phyloP scores from a whole-genome alignment of 2,888 invertebrate genomes.

The Thalpophila matura region DNA sequence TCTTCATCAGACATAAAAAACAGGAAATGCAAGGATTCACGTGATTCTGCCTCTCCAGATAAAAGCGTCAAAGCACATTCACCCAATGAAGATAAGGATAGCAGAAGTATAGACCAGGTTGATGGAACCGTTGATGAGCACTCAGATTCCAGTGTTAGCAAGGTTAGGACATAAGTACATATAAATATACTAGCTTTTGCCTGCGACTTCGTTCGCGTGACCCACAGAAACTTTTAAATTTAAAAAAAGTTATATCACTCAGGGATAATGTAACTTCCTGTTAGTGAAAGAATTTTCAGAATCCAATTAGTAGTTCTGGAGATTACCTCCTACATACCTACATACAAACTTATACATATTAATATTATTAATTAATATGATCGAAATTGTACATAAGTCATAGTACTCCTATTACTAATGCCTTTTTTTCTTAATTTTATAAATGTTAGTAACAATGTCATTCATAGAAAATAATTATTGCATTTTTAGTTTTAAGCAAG shows the following conservation, averaged over 20 bases:
- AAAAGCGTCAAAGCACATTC: slow-evolving; percentile 40
- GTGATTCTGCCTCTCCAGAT: slow-evolving; percentile 36
- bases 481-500: slow-evolving; percentile 41
- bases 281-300: too few relatives aligned
- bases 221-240: too few relatives aligned
- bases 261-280: too few relatives aligned
- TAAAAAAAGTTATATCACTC: too few relatives aligned
- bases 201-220: too few relatives aligned
- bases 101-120: slow-evolving; percentile 42
- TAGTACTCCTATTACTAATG: slow-evolving; percentile 25
- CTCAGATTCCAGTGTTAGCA: slow-evolving; percentile 76
- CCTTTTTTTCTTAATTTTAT: slow-evolving; percentile 12
- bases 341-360: too few relatives aligned
- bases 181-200: slow-evolving; percentile 32
- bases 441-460: slow-evolving; percentile 29
- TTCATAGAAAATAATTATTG: slow-evolving; percentile 5
- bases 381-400: slow-evolving; percentile 27
- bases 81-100: slow-evolving; percentile 38
- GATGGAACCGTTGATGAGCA: slow-evolving; percentile 65
- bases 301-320: too few relatives aligned
- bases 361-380: too few relatives aligned
- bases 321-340: too few relatives aligned
- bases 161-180: slow-evolving; percentile 79
- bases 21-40: slow-evolving; percentile 30
- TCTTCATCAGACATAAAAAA: slow-evolving; percentile 67